These are phyloP conservation scores for Drosophila infuscata DNA, from an alignment of 2,888 invertebrate species.

Conservation along the genomic window DNA sequence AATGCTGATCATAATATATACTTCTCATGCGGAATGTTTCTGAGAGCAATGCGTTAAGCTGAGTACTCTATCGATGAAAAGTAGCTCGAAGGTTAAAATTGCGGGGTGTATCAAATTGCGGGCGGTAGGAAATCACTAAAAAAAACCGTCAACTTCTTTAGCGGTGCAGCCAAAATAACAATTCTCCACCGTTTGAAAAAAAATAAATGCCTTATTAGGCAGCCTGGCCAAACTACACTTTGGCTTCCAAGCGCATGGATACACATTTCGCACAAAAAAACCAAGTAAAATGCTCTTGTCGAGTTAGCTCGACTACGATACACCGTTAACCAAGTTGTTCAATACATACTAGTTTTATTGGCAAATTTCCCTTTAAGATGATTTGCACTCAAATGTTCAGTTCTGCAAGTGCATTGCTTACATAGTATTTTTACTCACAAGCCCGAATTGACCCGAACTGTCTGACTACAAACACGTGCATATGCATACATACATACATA, in stretches of 20 bases:
- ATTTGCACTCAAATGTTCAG: no score
- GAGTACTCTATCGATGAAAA: neutral
- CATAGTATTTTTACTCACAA: no score
- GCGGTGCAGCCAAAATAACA: neutral
- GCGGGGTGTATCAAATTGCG: neutral
- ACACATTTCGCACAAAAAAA: neutral
- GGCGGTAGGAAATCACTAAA: neutral
- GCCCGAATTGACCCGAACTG: no score
- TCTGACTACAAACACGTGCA: no score
- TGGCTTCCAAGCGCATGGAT: neutral
- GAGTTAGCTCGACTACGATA: no score
- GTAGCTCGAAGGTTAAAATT: neutral
- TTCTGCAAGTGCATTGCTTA: no score
- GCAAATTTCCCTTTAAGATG: no score
- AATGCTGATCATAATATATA: neutral
- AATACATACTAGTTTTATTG: no score
- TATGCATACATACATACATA: no score
- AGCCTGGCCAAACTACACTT: neutral
- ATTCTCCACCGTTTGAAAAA: neutral
- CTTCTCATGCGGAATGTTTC: neutral
- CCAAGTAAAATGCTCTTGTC: fast-evolving
- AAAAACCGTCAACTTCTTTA: neutral
- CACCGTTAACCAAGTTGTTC: no score
- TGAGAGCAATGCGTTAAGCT: neutral
- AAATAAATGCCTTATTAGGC: neutral